These are phyloP conservation scores for Invenusta paracnida DNA, from an alignment of 2,888 invertebrate genomes.

Conservation along the genomic window DNA sequence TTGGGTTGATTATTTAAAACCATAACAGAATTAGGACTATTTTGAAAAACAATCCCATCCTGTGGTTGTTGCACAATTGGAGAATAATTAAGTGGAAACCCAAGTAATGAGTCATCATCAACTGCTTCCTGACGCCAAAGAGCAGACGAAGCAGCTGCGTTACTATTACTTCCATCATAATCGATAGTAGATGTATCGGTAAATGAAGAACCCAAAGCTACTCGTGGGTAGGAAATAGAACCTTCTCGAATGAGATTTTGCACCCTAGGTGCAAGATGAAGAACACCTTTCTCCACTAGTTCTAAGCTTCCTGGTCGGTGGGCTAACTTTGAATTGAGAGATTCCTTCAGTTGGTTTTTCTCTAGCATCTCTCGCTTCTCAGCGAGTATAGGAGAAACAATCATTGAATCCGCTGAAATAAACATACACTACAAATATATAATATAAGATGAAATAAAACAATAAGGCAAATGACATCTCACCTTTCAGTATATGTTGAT, in stretches of 20 bases:
- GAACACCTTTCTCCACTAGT: conserved; percentile 39
- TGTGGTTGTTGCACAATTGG: neutral
- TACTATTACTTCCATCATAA: neutral
- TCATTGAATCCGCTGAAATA: neutral
- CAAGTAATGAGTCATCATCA: conserved; percentile 7
- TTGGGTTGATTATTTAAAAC: neutral
- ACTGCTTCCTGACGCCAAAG: conserved; percentile 34
- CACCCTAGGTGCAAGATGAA: conserved; percentile 24
- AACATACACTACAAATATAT: too few species aligned
- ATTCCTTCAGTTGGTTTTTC: conserved; percentile 31
- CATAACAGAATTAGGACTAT: neutral
- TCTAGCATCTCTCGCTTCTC: conserved; percentile 30
- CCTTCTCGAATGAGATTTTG: conserved; percentile 36
- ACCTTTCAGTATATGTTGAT: conserved; percentile 20
- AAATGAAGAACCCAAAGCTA: neutral
- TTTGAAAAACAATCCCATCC: too few species aligned
- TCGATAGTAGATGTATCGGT: neutral
- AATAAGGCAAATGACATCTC: too few species aligned
- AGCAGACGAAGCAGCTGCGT: neutral
- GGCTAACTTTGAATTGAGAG: conserved; percentile 34
- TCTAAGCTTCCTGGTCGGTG: conserved; percentile 43
- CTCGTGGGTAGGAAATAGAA: conserved; percentile 38
- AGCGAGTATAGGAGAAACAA: conserved; percentile 15
- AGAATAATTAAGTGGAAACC: neutral
- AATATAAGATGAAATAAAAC: neutral